phyloP scores from a whole-genome alignment of 2,113 vertebrate species.

The Uria lomvia region DNA sequence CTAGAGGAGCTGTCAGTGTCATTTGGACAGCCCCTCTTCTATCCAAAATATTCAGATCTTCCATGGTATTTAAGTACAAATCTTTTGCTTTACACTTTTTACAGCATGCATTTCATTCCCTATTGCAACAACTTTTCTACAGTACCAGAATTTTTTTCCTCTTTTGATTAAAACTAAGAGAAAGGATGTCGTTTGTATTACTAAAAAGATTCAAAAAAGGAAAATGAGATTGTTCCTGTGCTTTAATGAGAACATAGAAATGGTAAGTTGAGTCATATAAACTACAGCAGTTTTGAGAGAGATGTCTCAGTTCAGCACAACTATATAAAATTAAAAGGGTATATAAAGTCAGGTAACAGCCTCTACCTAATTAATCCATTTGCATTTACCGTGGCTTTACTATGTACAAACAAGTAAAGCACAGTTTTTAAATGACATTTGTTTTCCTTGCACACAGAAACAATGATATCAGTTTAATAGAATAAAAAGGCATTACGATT shows the following conservation, averaged over 20 bases:
- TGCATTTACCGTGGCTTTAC: not conserved
- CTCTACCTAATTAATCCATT: not conserved
- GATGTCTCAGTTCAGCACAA: not conserved
- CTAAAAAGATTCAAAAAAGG: not conserved
- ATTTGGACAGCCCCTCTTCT: not conserved
- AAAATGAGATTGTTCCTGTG: not conserved
- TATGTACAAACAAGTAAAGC: not conserved
- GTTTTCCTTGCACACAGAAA: not conserved
- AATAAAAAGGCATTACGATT: not conserved
- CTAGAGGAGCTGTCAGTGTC: not conserved
- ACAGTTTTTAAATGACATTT: not conserved
- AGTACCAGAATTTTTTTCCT: not conserved
- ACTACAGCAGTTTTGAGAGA: not conserved
- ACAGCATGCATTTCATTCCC: not conserved
- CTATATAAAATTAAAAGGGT: not conserved
- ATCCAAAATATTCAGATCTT: not conserved
- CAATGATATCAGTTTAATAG: not conserved
- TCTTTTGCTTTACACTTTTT: not conserved
- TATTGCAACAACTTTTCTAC: not conserved
- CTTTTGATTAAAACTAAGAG: not conserved
- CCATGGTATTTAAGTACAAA: not conserved
- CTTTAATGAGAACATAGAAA: not conserved
- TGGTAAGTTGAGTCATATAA: not conserved
- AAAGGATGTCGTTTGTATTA: not conserved
- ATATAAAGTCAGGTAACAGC: not conserved